These are phyloP conservation scores for Microcebus lehilahytsara DNA, from an alignment of 2,113 vertebrate genomes.

Conservation along the genomic window DNA sequence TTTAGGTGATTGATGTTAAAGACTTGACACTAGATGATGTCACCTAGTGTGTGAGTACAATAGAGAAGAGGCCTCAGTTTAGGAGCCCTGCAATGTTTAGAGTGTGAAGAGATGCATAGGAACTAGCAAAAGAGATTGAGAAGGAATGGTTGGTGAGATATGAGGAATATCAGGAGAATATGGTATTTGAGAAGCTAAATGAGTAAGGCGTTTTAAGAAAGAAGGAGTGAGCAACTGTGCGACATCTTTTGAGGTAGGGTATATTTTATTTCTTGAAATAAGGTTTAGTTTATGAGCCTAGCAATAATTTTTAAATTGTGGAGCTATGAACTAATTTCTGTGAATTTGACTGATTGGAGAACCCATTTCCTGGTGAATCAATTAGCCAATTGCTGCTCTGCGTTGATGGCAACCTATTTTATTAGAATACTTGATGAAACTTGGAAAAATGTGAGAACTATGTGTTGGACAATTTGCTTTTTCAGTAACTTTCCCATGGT, in stretches of 20 bases:
- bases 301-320: not conserved
- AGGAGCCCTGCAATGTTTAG: not conserved
- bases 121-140: not conserved
- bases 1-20: not conserved
- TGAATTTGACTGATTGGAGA: not conserved
- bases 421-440: not conserved
- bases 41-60: not conserved
- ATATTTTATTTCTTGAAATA: constrained; percentile 11
- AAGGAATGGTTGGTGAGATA: not conserved
- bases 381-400: not conserved
- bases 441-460: not conserved
- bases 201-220: not conserved
- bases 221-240: not conserved
- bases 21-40: not conserved
- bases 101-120: not conserved
- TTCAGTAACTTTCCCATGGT: not conserved
- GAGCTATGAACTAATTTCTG: not conserved
- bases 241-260: not conserved
- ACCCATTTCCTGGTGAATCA: not conserved
- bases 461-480: not conserved
- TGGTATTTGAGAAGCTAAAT: not conserved
- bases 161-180: not conserved
- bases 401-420: not conserved
- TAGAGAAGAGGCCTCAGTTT: not conserved
- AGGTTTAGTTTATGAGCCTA: not conserved